A percentile compares a stretch with the other conserved stretches of the same genome.
phyloP scores from a whole-genome alignment of 2,888 invertebrate species.

The Megamerina dolium region DNA sequence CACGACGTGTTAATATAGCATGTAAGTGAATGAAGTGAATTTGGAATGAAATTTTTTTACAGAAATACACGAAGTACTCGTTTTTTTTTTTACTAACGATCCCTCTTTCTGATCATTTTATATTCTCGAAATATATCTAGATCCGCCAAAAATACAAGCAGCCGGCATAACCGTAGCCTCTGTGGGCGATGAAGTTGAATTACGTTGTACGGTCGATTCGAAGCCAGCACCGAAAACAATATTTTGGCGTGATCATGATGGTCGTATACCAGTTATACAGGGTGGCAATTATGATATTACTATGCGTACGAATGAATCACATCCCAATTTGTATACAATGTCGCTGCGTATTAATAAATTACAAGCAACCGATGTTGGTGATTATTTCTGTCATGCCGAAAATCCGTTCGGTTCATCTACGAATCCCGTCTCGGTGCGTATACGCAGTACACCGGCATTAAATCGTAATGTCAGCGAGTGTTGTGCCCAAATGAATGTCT shows the following conservation, averaged over 20 bases:
- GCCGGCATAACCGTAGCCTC: slow-evolving; percentile 72
- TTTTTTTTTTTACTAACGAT: no score
- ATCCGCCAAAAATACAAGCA: slow-evolving; percentile 70
- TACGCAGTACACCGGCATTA: slow-evolving; percentile 58
- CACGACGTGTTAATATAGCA: slow-evolving; percentile 71
- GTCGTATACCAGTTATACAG: slow-evolving; percentile 68
- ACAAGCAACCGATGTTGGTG: slow-evolving; percentile 65
- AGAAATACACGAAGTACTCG: no score
- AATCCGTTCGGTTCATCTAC: slow-evolving; percentile 72
- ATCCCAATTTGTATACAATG: slow-evolving; percentile 67
- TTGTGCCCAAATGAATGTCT: slow-evolving; percentile 74
- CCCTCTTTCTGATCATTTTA: no score
- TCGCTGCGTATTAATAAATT: slow-evolving; percentile 67
- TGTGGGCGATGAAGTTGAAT: slow-evolving; percentile 66
- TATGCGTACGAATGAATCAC: slow-evolving; percentile 57
- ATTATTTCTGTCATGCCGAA: slow-evolving; percentile 79
- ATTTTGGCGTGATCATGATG: slow-evolving; percentile 74
- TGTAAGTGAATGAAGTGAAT: slow-evolving; percentile 63
- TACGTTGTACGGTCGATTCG: slow-evolving; percentile 73
- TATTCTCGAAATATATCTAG: no score
- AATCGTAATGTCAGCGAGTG: slow-evolving; percentile 70
- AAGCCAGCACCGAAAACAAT: slow-evolving; percentile 74
- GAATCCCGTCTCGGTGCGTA: slow-evolving; percentile 66
- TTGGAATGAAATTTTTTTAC: no score
- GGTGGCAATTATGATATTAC: slow-evolving; percentile 69